Evolutionary conservation across 2,113 vertebrate species (phyloP).

Genomic region (Cyrtonyx montezumae): DNA sequence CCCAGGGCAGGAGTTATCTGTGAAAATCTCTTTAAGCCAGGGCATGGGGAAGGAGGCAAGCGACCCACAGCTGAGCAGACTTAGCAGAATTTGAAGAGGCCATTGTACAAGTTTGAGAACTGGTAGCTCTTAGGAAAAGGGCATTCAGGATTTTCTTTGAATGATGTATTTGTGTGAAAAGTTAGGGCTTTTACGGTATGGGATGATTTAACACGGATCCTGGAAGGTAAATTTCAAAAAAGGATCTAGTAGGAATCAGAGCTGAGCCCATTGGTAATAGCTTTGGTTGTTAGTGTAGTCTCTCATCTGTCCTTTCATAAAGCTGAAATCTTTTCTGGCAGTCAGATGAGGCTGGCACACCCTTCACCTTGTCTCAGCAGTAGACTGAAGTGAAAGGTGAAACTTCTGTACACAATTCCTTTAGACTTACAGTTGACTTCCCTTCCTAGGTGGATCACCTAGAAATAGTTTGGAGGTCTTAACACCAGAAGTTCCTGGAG

Average conservation of each 20-base stretch:
- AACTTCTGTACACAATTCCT: neutral
- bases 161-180: accelerated
- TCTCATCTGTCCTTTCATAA: neutral
- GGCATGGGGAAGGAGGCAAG: neutral
- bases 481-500: conserved; percentile 96
- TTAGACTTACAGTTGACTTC: neutral
- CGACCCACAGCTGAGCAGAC: neutral
- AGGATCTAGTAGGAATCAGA: neutral
- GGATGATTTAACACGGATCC: neutral
- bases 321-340: accelerated
- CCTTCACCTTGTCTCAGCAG: neutral
- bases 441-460: conserved; percentile 86
- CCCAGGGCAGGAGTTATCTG: neutral
- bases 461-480: conserved; percentile 96
- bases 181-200: neutral
- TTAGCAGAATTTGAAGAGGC: neutral
- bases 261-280: neutral
- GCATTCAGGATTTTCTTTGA: neutral
- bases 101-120: neutral
- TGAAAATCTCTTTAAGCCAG: neutral
- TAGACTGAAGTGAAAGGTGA: neutral
- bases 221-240: neutral
- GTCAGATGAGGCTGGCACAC: neutral
- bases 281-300: neutral
- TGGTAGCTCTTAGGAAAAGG: accelerated